These are phyloP conservation scores for Leptopilina syphax DNA, from an alignment of 2,888 invertebrate species.

Conservation along the genomic window DNA sequence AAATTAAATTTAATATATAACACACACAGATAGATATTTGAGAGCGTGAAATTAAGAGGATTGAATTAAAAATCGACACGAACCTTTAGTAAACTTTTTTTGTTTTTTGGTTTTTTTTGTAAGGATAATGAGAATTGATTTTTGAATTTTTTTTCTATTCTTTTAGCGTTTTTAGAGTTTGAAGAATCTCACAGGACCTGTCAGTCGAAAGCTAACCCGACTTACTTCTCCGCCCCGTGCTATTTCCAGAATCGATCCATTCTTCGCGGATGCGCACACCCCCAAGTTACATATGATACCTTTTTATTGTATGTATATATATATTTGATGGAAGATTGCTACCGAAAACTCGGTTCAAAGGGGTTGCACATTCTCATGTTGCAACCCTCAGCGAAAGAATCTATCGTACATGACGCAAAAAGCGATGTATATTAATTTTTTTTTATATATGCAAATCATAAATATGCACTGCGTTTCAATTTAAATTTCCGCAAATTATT, in stretches of 20 bases:
- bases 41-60: not conserved
- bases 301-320: not conserved
- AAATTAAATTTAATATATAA: constrained; percentile 3
- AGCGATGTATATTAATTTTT: not conserved
- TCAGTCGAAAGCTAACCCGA: constrained; percentile 71
- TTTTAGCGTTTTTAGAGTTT: constrained; percentile 47
- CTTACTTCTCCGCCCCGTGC: constrained; percentile 72
- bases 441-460: too few relatives aligned
- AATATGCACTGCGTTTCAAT: too few relatives aligned
- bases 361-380: constrained; percentile 9
- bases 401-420: not conserved
- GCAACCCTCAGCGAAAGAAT: constrained; percentile 25
- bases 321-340: not conserved
- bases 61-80: constrained; percentile 5
- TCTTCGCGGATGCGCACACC: constrained; percentile 68
- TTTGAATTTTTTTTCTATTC: not conserved
- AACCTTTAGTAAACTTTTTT: not conserved
- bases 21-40: constrained; percentile 25
- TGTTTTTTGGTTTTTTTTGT: not conserved
- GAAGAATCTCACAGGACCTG: constrained; percentile 52
- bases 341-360: constrained; percentile 11
- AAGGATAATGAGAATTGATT: too few relatives aligned
- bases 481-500: too few relatives aligned
- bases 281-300: constrained; percentile 48
- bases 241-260: constrained; percentile 76